Evolutionary conservation across 2,888 invertebrate species (phyloP), one percentile per base, ranked within the genome.

Genomic region (Drosophila infuscata): DNA sequence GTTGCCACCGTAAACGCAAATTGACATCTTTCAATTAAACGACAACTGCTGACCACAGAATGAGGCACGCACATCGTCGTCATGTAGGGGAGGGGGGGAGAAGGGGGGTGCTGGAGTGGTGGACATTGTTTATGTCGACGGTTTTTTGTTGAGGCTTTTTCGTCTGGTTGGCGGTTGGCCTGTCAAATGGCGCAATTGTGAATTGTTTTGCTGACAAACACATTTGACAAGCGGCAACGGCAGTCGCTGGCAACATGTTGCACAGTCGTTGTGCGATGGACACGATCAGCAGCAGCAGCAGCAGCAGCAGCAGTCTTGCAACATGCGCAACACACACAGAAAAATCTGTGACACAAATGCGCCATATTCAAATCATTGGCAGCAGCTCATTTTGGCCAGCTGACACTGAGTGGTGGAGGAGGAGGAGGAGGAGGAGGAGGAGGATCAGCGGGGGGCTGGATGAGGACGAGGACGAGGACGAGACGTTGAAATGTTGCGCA

Each of bases 21-120:
- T 88, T 88, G 86, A 86, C 86, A 88, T 86, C 89, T 88, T 86
- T 86, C 88, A 86, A 88, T 86, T 89, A 86, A 85, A 88, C 73
- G 79, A 72, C 87, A 80, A 84, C 56, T 64, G 58, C 54, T 72
- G 77, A 65, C 52, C 71, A 57, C 25, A 2, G 25, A 25, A 2
- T 0, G 25, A 25, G 64, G 76, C 79, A 81, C 81, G 86, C 88
- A 84, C 88, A 75, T 64, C 62, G 81, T 25, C 25, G n/a, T n/a
- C n/a, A n/a, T n/a, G n/a, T n/a, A 3, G 25, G 25, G 25, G 25
- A 3, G 25, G 25, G 25, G 25, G 25, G 25, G 25, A 25, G 25
- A 2, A 25, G 25, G 1, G 25, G 29, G 41, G 29, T 15, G 46
- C 35, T 53, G 20, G 67, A 12, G 32, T 15, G 46, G 36, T 51